Evolutionary conservation across 2,113 vertebrate genomes (phyloP), one percentile per base, ranked within the genome.

Genomic region (Hystrix brachyura): DNA sequence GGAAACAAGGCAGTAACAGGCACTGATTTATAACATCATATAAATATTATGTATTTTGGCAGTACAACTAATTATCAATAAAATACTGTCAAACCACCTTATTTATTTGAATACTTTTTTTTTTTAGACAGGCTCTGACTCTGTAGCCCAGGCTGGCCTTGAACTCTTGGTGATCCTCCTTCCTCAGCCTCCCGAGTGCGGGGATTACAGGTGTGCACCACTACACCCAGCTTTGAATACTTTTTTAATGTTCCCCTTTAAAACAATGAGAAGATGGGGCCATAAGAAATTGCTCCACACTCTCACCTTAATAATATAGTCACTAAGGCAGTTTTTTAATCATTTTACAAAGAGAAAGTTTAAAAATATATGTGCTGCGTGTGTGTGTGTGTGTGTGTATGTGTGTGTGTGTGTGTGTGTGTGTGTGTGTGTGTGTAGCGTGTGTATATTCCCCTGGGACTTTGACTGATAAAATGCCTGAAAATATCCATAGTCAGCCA

Each of bases 21-120:
- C 27, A 85, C 18, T 90, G 13, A 81, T 90, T 85, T 87, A 53
- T 87, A 69, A 93, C 94, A 64, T 89, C 67, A 80, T 46, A 55
- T 69, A 85, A 83, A 29, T 94, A 34, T 60, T 67, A 60, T 46
- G 18, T 71, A 60, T 78, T 92, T 72, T 92, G 15, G 46, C 38
- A 86, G 62, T 59, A 46, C 7, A 82, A 48, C 12, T 69, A 67
- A 74, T 80, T 93, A 80, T 80, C 38, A 62, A 76, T 83, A 86
- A 88, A 60, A 78, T 94, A 72, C 17, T 82, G 3, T 15, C 48
- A 89, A 91, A 46, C 13, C 88, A 85, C 27, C 53, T 62, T 91
- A 48, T 72, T 91, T 74, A 72, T 79, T 76, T 83, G 57, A 87
- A 87, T 96, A 15, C 23, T 90, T 89, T 14, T 87, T 14, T 32